Percentiles rank a stretch among this genome's conserved stretches.
Conservation (phyloP, 2,888 invertebrate species). For the Drosophila siamana region DNA sequence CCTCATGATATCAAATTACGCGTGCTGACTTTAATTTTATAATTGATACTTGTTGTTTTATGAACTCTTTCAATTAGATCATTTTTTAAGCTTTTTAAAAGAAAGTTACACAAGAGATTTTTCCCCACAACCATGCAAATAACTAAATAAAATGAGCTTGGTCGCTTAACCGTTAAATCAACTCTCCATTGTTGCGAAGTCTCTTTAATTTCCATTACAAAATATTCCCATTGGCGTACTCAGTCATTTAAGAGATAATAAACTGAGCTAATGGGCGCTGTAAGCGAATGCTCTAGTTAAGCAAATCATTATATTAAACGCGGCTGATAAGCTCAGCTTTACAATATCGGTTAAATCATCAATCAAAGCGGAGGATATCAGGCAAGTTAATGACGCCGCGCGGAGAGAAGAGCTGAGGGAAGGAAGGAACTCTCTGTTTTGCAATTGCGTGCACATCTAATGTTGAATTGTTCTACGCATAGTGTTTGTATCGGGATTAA, state of each 20-base stretch:
- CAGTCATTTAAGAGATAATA: slow-evolving; percentile 29
- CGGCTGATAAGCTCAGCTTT: slow-evolving; percentile 14
- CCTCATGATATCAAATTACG: too few species aligned
- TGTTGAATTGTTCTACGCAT: slow-evolving; percentile 3
- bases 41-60: too few species aligned
- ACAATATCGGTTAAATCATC: slow-evolving; percentile 45
- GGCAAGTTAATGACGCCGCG: slow-evolving; percentile 18
- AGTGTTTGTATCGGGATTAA: slow-evolving; percentile 7
- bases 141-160: too few species aligned
- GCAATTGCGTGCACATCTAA: slow-evolving; percentile 5
- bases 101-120: too few species aligned
- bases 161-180: too few species aligned
- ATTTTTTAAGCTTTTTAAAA: too few species aligned
- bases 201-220: not conserved
- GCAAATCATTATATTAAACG: slow-evolving; percentile 8
- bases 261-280: slow-evolving; percentile 6
- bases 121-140: too few species aligned
- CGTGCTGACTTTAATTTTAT: too few species aligned
- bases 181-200: too few species aligned
- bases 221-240: slow-evolving; percentile 9
- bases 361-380: slow-evolving; percentile 43
- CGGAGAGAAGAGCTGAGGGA: too few species aligned
- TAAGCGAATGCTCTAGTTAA: slow-evolving; percentile 21
- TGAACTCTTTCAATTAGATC: too few species aligned
- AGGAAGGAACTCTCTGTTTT: not conserved